These are phyloP conservation scores for Aphelinus certus DNA, from an alignment of 1,140 invertebrate species.

Conservation along the genomic window DNA sequence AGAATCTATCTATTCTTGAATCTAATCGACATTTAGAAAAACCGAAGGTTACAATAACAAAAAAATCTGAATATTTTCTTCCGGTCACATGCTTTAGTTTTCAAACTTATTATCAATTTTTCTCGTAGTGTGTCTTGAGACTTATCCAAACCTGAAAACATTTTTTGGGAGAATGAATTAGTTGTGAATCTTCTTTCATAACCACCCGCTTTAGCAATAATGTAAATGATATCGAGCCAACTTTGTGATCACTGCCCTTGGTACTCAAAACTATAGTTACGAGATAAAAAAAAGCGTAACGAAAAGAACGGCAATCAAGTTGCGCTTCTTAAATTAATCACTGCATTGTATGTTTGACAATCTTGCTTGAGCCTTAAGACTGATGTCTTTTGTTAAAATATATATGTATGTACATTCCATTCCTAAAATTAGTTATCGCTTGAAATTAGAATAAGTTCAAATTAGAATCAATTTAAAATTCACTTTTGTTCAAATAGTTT, in stretches of 20 bases:
- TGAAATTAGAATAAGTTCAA: background rate
- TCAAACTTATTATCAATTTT: too few species aligned
- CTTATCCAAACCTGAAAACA: too few species aligned
- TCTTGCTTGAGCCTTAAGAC: constrained; percentile 58
- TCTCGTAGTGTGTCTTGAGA: too few species aligned
- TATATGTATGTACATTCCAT: too few species aligned
- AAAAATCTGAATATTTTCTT: constrained; percentile 35
- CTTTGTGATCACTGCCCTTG: constrained; percentile 3
- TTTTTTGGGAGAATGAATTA: too few species aligned
- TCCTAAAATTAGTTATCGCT: too few species aligned
- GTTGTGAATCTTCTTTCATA: background rate
- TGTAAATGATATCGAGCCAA: too few species aligned
- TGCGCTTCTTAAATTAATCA: constrained; percentile 39
- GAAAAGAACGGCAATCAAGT: constrained; percentile 11
- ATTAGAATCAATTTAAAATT: constrained; percentile 36
- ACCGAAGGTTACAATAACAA: constrained; percentile 8
- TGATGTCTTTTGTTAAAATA: constrained; percentile 43
- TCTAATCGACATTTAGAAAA: constrained; percentile 8
- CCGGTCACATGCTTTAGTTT: constrained; percentile 45
- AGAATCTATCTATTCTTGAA: constrained; percentile 21
- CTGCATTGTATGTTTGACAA: constrained; percentile 56
- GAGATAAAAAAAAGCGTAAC: constrained; percentile 2
- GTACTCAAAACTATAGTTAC: background rate
- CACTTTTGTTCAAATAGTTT: constrained; percentile 39
- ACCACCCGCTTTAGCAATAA: background rate